phyloP scores from a whole-genome alignment of 2,888 invertebrate genomes.

The Drosophila buzzatii region DNA sequence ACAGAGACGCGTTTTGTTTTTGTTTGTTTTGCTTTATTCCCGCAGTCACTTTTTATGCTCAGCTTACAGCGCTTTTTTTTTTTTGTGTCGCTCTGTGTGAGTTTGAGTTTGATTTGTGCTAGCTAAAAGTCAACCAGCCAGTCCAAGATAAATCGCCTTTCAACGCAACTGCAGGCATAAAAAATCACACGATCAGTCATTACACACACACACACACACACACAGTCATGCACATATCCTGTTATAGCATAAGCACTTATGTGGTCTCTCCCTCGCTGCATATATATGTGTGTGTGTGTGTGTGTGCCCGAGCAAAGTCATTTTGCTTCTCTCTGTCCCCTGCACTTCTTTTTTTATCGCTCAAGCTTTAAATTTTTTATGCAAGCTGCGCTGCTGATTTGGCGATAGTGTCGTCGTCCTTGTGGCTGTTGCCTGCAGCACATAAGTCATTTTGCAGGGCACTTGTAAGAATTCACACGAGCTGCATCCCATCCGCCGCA shows the following conservation, averaged over 20 bases:
- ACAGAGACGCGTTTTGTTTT: slow-evolving; percentile 51
- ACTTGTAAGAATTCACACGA: slow-evolving; percentile 78
- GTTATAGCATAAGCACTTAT: slow-evolving; percentile 75
- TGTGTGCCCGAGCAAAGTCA: slow-evolving; percentile 59
- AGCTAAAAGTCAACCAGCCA: slow-evolving; percentile 64
- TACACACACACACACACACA: slow-evolving; percentile 53
- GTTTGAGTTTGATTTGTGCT: slow-evolving; percentile 61
- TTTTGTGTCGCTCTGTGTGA: slow-evolving; percentile 34
- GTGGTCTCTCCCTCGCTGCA: slow-evolving; percentile 35
- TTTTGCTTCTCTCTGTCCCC: slow-evolving; percentile 45
- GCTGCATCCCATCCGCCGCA: slow-evolving; percentile 58
- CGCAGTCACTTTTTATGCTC: slow-evolving; percentile 67
- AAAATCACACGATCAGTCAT: slow-evolving; percentile 82
- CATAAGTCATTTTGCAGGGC: slow-evolving; percentile 78
- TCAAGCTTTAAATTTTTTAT: slow-evolving; percentile 72
- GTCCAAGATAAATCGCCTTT: slow-evolving; percentile 82
- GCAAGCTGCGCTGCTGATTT: slow-evolving; percentile 77
- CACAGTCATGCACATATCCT: slow-evolving; percentile 23
- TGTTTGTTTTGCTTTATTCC: slow-evolving; percentile 74
- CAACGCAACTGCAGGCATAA: slow-evolving; percentile 77
- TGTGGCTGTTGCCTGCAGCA: slow-evolving; percentile 57
- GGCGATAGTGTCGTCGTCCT: slow-evolving; percentile 71
- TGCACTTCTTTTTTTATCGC: slow-evolving; percentile 62
- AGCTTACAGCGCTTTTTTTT: slow-evolving; percentile 22
- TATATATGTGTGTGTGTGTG: too few relatives aligned